These are phyloP conservation scores for Diabrotica undecimpunctata DNA, from an alignment of 1,140 invertebrate species.

Conservation along the genomic window DNA sequence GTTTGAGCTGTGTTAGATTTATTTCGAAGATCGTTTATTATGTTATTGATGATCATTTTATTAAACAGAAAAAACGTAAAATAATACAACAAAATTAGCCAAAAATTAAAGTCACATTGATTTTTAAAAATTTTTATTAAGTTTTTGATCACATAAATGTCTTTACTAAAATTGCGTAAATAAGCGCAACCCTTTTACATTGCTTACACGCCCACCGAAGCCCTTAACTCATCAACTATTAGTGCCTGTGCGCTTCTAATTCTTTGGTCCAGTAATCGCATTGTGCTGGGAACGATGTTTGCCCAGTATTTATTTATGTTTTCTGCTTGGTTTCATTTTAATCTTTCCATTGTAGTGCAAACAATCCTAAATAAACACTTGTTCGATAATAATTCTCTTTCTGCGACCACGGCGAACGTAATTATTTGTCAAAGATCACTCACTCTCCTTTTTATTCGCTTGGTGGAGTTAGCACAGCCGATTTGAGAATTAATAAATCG, in stretches of 20 bases:
- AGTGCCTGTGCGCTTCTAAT: conserved; percentile 6
- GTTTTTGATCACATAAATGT: too few species aligned
- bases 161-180: too few species aligned
- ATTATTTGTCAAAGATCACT: conserved; percentile 34
- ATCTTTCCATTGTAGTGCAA: conserved; percentile 39
- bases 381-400: conserved; percentile 35
- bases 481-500: conserved; percentile 18
- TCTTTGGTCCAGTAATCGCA: conserved; percentile 37
- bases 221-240: neutral
- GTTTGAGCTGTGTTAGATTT: too few species aligned
- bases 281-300: conserved; percentile 39
- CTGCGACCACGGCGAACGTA: conserved; percentile 27
- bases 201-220: neutral
- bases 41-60: too few species aligned
- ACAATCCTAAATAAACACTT: conserved; percentile 43
- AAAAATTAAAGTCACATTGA: too few species aligned
- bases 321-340: conserved; percentile 43
- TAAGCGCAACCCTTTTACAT: neutral
- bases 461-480: neutral
- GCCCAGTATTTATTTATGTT: conserved; percentile 41
- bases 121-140: too few species aligned
- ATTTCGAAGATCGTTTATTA: too few species aligned
- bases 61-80: too few species aligned
- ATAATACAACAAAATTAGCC: too few species aligned
- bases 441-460: conserved; percentile 19